These are phyloP conservation scores for Delia radicum DNA, from an alignment of 1,140 invertebrate species.

Conservation along the genomic window DNA sequence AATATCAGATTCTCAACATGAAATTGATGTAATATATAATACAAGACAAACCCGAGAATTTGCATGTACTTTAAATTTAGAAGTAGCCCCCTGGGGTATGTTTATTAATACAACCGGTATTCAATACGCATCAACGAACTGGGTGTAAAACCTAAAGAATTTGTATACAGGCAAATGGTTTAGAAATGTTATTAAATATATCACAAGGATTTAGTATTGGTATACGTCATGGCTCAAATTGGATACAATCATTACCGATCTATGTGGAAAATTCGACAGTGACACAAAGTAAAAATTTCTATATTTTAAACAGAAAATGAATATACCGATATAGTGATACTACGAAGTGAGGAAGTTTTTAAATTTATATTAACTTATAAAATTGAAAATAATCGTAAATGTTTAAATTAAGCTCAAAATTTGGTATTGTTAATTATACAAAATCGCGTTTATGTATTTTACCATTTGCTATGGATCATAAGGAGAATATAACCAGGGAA, in stretches of 20 bases:
- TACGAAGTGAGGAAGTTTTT: conserved; percentile 26
- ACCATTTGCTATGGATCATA: conserved; percentile 47
- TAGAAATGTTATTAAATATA: conserved; percentile 42
- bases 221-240: conserved; percentile 30
- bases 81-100: conserved; percentile 74
- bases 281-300: background rate
- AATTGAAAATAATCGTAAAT: conserved; percentile 36
- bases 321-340: conserved; percentile 10
- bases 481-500: conserved; percentile 36
- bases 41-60: conserved; percentile 45
- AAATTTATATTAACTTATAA: conserved; percentile 40
- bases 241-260: conserved; percentile 40
- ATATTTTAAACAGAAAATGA: conserved; percentile 2
- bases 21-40: conserved; percentile 37
- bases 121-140: conserved; percentile 9
- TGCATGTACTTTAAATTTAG: conserved; percentile 69
- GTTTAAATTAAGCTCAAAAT: conserved; percentile 44
- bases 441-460: conserved; percentile 34
- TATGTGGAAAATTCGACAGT: conserved; percentile 33
- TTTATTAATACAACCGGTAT: conserved; percentile 69
- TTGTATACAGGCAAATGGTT: conserved; percentile 30
- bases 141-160: background rate
- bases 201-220: conserved; percentile 37
- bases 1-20: background rate
- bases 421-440: conserved; percentile 41